Percentiles rank a stretch among this genome's conserved stretches.
Evolutionary conservation across 2,888 invertebrate species (phyloP).

Genomic region (Danaus chrysippus): DNA sequence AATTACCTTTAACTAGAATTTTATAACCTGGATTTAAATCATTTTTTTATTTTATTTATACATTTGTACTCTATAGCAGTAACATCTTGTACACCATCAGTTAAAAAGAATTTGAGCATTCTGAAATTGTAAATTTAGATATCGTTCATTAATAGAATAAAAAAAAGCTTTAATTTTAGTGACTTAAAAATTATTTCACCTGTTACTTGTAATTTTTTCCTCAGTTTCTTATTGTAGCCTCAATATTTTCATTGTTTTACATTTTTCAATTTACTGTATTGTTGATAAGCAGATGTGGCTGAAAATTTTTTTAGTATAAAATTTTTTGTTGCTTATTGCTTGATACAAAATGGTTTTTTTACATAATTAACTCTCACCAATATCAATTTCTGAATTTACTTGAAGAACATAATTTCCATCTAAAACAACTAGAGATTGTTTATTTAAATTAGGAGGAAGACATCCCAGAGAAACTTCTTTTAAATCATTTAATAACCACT

Average conservation of each 20-base stretch:
- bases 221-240: slow-evolving; percentile 76
- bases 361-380: slow-evolving; percentile 59
- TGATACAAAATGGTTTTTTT: neutral
- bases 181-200: neutral
- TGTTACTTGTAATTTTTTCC: slow-evolving; percentile 28
- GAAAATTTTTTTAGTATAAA: slow-evolving; percentile 10
- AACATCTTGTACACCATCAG: slow-evolving; percentile 86
- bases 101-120: slow-evolving; percentile 84
- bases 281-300: slow-evolving; percentile 78
- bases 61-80: slow-evolving; percentile 85
- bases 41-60: slow-evolving; percentile 76
- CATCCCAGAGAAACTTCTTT: slow-evolving; percentile 81
- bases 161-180: neutral
- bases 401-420: slow-evolving; percentile 81
- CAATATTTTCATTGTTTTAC: slow-evolving; percentile 70
- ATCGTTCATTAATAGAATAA: too few species aligned
- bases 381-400: slow-evolving; percentile 79
- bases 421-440: slow-evolving; percentile 65
- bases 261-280: slow-evolving; percentile 77
- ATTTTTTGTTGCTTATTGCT: neutral
- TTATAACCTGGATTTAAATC: slow-evolving; percentile 81
- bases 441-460: slow-evolving; percentile 77
- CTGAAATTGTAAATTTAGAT: slow-evolving; percentile 53
- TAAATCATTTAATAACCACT: slow-evolving; percentile 83
- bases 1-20: slow-evolving; percentile 77